Evolutionary conservation across 2,113 vertebrate species (phyloP).

Genomic region (Merops nubicus): DNA sequence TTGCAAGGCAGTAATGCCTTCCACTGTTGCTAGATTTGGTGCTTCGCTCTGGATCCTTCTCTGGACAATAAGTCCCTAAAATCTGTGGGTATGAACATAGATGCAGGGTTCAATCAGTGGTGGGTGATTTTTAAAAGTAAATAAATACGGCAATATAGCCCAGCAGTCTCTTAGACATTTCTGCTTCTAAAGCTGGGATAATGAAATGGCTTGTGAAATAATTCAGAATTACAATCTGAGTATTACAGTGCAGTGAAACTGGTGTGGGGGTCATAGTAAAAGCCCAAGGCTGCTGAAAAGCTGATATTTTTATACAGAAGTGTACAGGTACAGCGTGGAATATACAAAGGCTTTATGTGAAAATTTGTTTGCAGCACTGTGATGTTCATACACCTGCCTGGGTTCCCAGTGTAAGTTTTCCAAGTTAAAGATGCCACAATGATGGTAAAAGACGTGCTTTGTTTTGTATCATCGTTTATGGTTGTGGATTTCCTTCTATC

Average conservation of each 20-base stretch:
- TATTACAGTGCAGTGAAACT: background rate
- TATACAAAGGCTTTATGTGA: background rate
- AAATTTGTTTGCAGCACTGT: background rate
- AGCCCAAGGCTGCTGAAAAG: background rate
- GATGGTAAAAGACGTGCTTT: background rate
- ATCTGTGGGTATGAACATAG: background rate
- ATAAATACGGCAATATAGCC: background rate
- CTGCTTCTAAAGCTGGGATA: background rate
- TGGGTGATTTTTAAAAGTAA: background rate
- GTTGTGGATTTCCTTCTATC: constrained; percentile 13
- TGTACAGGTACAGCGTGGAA: background rate
- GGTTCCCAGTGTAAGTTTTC: background rate
- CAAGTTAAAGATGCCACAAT: background rate
- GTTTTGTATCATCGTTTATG: background rate
- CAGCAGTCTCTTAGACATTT: background rate
- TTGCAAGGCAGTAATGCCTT: background rate
- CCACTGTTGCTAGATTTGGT: background rate
- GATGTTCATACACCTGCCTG: background rate
- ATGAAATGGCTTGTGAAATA: background rate
- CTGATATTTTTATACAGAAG: background rate
- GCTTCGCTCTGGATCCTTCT: background rate
- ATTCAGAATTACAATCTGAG: background rate
- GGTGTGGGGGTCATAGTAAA: background rate
- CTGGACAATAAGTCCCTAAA: background rate
- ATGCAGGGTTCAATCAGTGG: background rate